These are phyloP conservation scores for Gambusia affinis DNA, from an alignment of 2,113 vertebrate species.

Conservation along the genomic window DNA sequence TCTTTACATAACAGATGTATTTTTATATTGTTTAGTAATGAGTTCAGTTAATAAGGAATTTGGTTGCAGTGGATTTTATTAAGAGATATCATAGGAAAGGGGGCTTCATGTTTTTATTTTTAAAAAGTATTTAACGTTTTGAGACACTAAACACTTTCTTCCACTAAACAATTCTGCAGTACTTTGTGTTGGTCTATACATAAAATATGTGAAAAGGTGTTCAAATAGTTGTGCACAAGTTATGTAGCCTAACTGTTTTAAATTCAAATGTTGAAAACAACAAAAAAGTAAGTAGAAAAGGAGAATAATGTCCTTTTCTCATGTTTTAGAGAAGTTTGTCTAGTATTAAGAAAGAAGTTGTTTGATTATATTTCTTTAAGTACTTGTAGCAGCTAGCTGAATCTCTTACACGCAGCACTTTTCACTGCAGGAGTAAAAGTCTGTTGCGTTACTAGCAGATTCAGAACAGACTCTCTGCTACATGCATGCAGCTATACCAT, in stretches of 20 bases:
- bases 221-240: background rate
- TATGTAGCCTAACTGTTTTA: too few relatives aligned
- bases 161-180: background rate
- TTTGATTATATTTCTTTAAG: background rate
- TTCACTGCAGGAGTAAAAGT: conserved; percentile 46
- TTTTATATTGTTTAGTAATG: background rate
- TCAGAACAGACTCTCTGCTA: conserved; percentile 40
- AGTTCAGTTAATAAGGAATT: too few relatives aligned
- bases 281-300: background rate
- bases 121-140: too few relatives aligned
- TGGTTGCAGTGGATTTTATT: too few relatives aligned
- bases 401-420: conserved; percentile 19
- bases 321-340: background rate
- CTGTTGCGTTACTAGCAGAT: conserved; percentile 26
- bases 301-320: background rate
- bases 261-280: background rate
- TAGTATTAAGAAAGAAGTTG: background rate
- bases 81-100: too few relatives aligned
- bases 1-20: background rate
- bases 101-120: background rate
- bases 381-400: conserved; percentile 20
- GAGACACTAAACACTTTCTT: background rate
- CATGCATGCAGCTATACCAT: conserved; percentile 54
- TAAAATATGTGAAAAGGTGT: background rate
- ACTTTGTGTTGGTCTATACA: background rate